A percentile compares a stretch with the other conserved stretches of the same genome.
Evolutionary conservation across 2,888 invertebrate species (phyloP).

Genomic region (Parasteatoda lunata): DNA sequence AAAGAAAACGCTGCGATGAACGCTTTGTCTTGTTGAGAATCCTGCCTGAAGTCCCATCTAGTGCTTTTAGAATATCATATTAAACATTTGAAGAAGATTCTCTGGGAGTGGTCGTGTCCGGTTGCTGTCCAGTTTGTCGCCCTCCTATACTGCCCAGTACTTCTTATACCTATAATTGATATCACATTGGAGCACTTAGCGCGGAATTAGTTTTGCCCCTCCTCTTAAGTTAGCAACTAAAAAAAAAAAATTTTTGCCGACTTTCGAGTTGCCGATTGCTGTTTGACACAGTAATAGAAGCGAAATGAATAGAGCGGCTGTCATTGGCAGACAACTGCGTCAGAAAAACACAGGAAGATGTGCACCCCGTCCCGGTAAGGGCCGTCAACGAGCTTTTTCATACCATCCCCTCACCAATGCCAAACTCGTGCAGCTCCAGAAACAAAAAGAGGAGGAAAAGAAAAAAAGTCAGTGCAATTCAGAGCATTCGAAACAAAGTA

Average conservation of each 20-base stretch:
- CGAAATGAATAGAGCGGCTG: slow-evolving; percentile 71
- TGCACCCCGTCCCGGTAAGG: slow-evolving; percentile 61
- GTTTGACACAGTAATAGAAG: not conserved
- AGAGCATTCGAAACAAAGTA: slow-evolving; percentile 79
- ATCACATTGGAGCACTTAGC: too few species aligned
- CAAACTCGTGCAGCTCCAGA: slow-evolving; percentile 65
- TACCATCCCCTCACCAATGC: slow-evolving; percentile 64
- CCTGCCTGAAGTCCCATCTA: slow-evolving; percentile 4
- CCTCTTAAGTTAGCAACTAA: too few species aligned
- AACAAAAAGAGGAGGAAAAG: slow-evolving; percentile 67
- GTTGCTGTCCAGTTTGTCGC: too few species aligned
- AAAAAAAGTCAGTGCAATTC: slow-evolving; percentile 63
- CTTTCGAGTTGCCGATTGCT: too few species aligned
- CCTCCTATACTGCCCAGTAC: too few species aligned
- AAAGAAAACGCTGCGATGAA: slow-evolving; percentile 23
- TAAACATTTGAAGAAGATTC: not conserved
- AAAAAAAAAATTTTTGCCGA: too few species aligned
- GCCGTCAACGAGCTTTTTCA: slow-evolving; percentile 69
- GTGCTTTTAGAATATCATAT: not conserved
- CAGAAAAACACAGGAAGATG: slow-evolving; percentile 71
- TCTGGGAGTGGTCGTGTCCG: not conserved
- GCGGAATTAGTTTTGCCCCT: too few species aligned
- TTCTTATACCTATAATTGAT: too few species aligned
- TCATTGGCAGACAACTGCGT: slow-evolving; percentile 71
- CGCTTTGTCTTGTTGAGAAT: slow-evolving; percentile 25